phyloP scores from a whole-genome alignment of 2,797 vertebrate species.

The Siniperca obscura region DNA sequence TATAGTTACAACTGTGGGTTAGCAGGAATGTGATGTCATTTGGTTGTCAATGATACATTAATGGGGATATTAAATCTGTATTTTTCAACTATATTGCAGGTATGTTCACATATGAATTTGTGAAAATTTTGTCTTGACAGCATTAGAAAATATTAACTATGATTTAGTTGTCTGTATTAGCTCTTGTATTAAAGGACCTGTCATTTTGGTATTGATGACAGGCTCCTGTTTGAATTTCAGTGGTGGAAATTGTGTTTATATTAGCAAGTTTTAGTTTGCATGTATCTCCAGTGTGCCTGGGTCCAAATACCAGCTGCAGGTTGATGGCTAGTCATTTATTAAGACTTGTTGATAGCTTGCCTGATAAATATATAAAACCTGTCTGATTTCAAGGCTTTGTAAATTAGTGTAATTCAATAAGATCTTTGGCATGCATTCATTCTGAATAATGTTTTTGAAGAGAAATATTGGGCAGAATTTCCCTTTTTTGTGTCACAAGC shows the following conservation, averaged over 20 bases:
- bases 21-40: slow-evolving; percentile 1
- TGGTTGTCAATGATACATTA: slow-evolving; percentile 6
- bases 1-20: neutral
- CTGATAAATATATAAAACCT: neutral
- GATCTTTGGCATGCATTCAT: slow-evolving; percentile 4
- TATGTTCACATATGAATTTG: neutral
- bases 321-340: neutral
- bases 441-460: neutral
- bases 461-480: neutral
- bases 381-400: slow-evolving; percentile 14
- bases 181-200: neutral
- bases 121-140: neutral
- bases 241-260: neutral
- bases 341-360: neutral
- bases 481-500: neutral
- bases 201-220: neutral
- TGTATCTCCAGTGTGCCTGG: neutral
- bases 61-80: neutral
- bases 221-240: neutral
- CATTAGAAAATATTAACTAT: neutral
- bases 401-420: slow-evolving; percentile 4
- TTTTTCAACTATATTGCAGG: neutral
- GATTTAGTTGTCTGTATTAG: neutral
- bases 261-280: neutral
- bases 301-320: neutral